Conservation (phyloP, 2,113 vertebrate genomes). For the Peromyscus leucopus region DNA sequence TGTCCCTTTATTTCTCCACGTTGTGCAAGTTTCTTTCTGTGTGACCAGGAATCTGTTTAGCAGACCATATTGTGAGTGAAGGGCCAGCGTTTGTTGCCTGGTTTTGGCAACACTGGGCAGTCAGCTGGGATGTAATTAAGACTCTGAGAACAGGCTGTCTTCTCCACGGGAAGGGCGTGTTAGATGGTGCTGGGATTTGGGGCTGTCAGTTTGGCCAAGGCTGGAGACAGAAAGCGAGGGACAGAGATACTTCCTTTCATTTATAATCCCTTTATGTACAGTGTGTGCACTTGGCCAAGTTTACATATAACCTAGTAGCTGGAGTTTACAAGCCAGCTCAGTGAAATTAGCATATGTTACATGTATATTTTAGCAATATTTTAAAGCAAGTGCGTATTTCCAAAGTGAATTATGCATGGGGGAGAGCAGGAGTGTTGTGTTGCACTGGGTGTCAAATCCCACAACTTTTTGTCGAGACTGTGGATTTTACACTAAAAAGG, state of each 20-base stretch:
- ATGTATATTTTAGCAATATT: conserved; percentile 98
- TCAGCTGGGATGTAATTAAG: conserved; percentile 98
- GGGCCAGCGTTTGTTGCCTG: conserved; percentile 93
- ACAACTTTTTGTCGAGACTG: conserved; percentile 94
- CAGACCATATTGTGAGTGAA: conserved; percentile 94
- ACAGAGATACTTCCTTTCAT: conserved; percentile 96
- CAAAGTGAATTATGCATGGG: conserved; percentile 97
- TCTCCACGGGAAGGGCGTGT: conserved; percentile 96
- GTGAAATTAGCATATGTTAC: conserved; percentile 96
- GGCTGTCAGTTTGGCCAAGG: conserved; percentile 92
- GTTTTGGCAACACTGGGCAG: conserved; percentile 91
- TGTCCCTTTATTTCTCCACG: conserved; percentile 86
- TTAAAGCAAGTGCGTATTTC: conserved; percentile 93
- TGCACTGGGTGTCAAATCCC: conserved; percentile 93
- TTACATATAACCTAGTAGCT: conserved; percentile 90
- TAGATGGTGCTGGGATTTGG: conserved; percentile 96
- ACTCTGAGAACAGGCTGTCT: conserved; percentile 96
- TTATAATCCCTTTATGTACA: conserved; percentile 96
- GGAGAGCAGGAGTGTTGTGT: conserved; percentile 92
- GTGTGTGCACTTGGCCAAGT: conserved; percentile 91
- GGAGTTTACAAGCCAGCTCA: conserved; percentile 86
- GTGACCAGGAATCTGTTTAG: conserved; percentile 89
- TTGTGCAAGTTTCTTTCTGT: conserved; percentile 88
- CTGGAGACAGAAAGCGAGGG: conserved; percentile 90
- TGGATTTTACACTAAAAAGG: conserved; percentile 94